Evolutionary conservation across 2,797 vertebrate genomes (phyloP).

Genomic region (Channallabes apus): DNA sequence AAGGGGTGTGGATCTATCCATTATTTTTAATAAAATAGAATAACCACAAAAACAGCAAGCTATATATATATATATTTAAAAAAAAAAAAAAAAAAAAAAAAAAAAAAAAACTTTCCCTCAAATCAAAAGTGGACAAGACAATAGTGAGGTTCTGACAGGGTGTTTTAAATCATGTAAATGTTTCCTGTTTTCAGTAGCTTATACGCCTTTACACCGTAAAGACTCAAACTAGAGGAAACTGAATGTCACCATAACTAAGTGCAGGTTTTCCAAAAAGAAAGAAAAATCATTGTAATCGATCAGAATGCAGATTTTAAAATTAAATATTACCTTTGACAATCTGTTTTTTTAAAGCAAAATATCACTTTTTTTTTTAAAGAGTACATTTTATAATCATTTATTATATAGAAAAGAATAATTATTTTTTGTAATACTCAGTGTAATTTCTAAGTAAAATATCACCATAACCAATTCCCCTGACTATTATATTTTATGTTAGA

Average conservation of each 20-base stretch:
- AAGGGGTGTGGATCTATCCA: conserved; percentile 54
- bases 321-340: neutral
- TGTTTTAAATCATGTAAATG: conserved; percentile 18
- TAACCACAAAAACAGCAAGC: neutral
- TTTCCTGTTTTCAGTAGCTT: conserved; percentile 30
- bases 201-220: neutral
- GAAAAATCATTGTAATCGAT: neutral
- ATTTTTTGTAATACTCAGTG: too few species aligned
- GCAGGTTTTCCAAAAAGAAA: neutral
- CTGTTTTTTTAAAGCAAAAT: neutral
- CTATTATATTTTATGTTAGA: too few species aligned
- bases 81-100: too few species aligned
- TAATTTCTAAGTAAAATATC: neutral
- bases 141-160: conserved; percentile 10
- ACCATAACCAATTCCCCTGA: neutral
- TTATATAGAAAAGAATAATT: too few species aligned
- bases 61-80: neutral
- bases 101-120: neutral
- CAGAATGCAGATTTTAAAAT: neutral
- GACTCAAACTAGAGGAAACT: neutral
- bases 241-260: neutral
- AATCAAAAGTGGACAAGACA: conserved; percentile 33
- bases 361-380: too few species aligned
- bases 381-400: too few species aligned
- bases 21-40: conserved; percentile 9